Base-by-base conservation (phyloP, 2,888 invertebrate genomes). In the Leptothorax acervorum region DNA sequence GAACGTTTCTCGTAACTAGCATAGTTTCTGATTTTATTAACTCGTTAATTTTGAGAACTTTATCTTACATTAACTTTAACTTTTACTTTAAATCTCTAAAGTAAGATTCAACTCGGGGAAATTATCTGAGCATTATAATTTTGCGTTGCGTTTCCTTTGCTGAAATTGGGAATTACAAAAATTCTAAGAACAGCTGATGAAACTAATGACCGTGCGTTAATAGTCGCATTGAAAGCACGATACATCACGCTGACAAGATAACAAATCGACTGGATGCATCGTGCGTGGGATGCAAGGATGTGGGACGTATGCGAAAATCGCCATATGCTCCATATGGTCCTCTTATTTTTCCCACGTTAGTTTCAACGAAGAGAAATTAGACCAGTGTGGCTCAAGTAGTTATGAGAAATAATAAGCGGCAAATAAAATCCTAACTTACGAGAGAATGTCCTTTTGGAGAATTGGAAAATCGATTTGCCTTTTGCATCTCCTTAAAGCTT, bases 191-290 rank as follows among this genome's bases (percentile, higher is more conserved):
- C 35, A 78, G n/a, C 45, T 55, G 51, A 70, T 48, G 74, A 70
- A 78, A n/a, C 78, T 84, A 87, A 87, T 45, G 76, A 28, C 9
- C 65, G 76, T 23, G 73, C 15, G 6, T 62, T 84, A 86, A 86
- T 83, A 86, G 82, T 28, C 28, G n/a, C 62, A 71, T 74, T 66
- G 86, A 85, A 85, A 82, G 71, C 86, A 83, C 88, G 82, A 92
- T 91, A 86, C 83, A 90, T 92, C 88, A 85, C 76, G 76, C 89
- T 90, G 91, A 92, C 90, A 89, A 91, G 90, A 91, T 92, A 92
- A 92, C 92, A 88, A 92, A 87, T 89, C 85, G 76, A 79, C 83
- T 88, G 83, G 85, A 82, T 85, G 85, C 71, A 87, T 82, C 70
- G 51, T 68, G 68, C 83, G 78, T 85, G 86, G 78, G 83, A 79